phyloP scores from a whole-genome alignment of 2,888 invertebrate genomes.

The Trissolcus japonicus region DNA sequence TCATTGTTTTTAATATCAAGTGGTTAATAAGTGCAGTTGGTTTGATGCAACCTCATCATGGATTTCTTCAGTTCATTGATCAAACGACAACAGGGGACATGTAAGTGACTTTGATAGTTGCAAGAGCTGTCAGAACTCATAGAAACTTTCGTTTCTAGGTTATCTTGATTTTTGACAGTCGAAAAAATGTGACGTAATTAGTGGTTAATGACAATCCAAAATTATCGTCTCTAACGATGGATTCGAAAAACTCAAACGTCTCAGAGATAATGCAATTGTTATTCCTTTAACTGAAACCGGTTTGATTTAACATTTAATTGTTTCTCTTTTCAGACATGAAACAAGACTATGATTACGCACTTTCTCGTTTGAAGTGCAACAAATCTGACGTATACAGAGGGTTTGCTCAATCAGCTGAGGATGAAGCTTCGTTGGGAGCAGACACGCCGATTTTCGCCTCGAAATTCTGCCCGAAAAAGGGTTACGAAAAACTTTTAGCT shows the following conservation, averaged over 20 bases:
- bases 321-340: slow-evolving; percentile 61
- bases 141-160: slow-evolving; percentile 5
- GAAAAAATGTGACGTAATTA: slow-evolving; percentile 2
- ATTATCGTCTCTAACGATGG: no score
- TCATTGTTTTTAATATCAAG: no score
- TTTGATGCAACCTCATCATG: slow-evolving; percentile 23
- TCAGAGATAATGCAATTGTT: background rate
- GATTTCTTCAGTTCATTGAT: slow-evolving; percentile 59
- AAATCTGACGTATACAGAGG: slow-evolving; percentile 82
- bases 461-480: slow-evolving; percentile 83
- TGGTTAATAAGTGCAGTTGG: background rate
- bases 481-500: slow-evolving; percentile 84
- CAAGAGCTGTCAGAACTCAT: background rate
- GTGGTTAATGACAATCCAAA: background rate
- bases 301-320: background rate
- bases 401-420: slow-evolving; percentile 17
- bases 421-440: slow-evolving; percentile 4
- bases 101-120: slow-evolving; percentile 61
- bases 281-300: background rate
- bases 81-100: slow-evolving; percentile 67
- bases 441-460: slow-evolving; percentile 86
- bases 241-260: no score
- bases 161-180: background rate
- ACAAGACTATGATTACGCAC: slow-evolving; percentile 80
- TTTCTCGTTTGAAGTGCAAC: slow-evolving; percentile 81